Percentiles rank a stretch among this genome's conserved stretches.
Conservation (phyloP, 2,888 invertebrate species). For the Synergus itoensis region DNA sequence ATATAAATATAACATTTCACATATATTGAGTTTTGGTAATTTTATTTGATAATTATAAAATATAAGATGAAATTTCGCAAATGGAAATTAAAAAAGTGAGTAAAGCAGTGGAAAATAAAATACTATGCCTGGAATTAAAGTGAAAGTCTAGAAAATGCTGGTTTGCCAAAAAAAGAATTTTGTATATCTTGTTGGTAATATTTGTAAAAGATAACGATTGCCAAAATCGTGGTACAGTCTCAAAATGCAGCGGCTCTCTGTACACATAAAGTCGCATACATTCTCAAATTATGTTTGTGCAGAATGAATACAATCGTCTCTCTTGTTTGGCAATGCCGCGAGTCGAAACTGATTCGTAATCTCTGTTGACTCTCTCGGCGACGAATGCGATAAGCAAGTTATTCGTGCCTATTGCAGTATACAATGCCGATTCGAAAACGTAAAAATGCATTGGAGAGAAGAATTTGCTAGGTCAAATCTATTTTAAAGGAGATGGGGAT, state of each 20-base stretch:
- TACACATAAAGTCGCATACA: not conserved
- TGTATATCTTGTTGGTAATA: not conserved
- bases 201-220: constrained; percentile 15
- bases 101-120: too few species aligned
- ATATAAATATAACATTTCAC: too few species aligned
- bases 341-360: constrained; percentile 58
- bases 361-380: constrained; percentile 54
- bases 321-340: constrained; percentile 47
- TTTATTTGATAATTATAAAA: too few species aligned
- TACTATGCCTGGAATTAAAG: too few species aligned
- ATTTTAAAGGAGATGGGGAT: too few species aligned
- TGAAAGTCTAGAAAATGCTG: not conserved
- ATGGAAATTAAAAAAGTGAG: too few species aligned
- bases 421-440: not conserved
- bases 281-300: constrained; percentile 6
- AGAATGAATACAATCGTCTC: constrained; percentile 45
- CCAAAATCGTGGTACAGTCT: not conserved
- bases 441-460: not conserved
- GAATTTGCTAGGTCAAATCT: not conserved
- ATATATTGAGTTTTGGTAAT: too few species aligned
- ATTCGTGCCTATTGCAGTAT: constrained; percentile 15
- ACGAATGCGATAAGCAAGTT: constrained; percentile 42
- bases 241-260: constrained; percentile 2
- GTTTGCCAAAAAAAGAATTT: not conserved
- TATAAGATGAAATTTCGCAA: too few species aligned